phyloP scores from a whole-genome alignment of 2,888 invertebrate species.

The Limnephilus auricula region DNA sequence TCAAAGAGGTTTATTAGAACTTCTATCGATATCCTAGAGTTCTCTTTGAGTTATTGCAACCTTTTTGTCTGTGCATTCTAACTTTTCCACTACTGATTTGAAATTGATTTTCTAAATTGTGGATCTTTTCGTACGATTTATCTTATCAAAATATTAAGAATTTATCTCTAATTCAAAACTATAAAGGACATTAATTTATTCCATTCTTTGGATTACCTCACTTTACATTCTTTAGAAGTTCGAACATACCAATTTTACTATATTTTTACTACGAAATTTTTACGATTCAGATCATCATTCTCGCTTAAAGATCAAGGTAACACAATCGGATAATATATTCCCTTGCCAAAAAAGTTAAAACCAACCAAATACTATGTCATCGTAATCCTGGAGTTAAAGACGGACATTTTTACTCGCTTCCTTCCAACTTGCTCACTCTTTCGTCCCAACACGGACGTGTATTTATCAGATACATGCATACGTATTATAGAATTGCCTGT shows the following conservation, averaged over 20 bases:
- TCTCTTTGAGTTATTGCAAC: no score
- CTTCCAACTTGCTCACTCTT: not conserved
- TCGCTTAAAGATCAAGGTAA: not conserved
- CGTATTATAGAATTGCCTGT: conserved; percentile 14
- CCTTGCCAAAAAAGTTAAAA: not conserved
- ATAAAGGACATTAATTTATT: not conserved
- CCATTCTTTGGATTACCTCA: not conserved
- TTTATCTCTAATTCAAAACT: not conserved
- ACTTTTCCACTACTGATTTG: not conserved
- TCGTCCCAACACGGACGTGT: not conserved
- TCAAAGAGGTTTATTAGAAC: not conserved
- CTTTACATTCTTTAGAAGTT: not conserved
- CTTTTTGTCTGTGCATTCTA: no score
- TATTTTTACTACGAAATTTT: not conserved
- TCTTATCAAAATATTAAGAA: not conserved
- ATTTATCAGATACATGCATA: conserved; percentile 21
- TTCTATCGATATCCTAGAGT: no score
- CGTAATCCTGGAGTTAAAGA: not conserved
- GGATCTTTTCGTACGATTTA: not conserved
- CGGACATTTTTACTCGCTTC: conserved; percentile 12
- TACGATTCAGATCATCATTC: not conserved
- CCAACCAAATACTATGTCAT: not conserved
- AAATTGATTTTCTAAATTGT: not conserved
- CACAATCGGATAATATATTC: not conserved
- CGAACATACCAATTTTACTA: not conserved